A percentile compares a stretch with the other conserved stretches of the same genome.
Evolutionary conservation across 2,113 vertebrate species (phyloP).

Genomic region (Redunca redunca): DNA sequence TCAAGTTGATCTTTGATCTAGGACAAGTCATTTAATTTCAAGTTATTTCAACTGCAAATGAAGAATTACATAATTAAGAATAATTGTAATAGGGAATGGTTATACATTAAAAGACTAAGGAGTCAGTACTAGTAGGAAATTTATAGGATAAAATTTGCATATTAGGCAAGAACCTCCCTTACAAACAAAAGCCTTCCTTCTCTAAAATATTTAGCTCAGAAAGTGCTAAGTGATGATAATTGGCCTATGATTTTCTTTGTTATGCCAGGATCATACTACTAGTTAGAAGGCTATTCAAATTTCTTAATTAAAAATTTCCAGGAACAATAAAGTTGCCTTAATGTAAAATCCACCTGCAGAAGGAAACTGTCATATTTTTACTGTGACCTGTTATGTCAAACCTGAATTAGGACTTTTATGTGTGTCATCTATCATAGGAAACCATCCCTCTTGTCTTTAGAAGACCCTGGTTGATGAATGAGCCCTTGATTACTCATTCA

Average conservation of each 20-base stretch:
- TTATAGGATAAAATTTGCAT: background rate
- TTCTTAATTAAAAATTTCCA: conserved; percentile 53
- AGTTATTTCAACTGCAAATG: background rate
- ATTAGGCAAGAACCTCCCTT: background rate
- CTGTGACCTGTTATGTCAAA: conserved; percentile 56
- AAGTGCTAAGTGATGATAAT: background rate
- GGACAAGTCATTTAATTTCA: background rate
- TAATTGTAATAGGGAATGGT: background rate
- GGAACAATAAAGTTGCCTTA: background rate
- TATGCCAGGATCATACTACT: background rate
- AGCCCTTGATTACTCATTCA: background rate
- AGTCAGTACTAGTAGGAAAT: background rate
- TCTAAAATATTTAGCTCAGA: background rate
- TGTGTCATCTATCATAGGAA: background rate
- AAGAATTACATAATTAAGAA: background rate
- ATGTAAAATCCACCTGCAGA: background rate
- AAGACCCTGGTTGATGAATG: background rate
- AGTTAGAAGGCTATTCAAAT: background rate
- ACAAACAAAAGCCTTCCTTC: background rate
- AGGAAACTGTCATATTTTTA: background rate
- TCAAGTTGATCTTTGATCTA: background rate
- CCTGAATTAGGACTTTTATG: background rate
- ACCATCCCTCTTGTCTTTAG: background rate
- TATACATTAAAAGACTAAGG: background rate
- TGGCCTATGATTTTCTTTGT: background rate